phyloP scores from a whole-genome alignment of 2,888 invertebrate genomes.

The Lasioglossum vierecki region DNA sequence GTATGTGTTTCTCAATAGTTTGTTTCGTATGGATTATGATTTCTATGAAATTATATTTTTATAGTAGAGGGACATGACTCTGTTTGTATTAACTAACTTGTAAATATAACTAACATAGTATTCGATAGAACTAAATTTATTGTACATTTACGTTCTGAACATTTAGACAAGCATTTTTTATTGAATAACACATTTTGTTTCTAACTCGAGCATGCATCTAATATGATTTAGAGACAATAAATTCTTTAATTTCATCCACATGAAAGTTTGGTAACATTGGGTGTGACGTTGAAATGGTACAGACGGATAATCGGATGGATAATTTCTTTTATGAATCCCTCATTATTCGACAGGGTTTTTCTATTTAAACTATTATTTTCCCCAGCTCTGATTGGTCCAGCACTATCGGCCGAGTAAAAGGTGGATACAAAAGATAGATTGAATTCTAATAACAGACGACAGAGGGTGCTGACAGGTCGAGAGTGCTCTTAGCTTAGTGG shows the following conservation, averaged over 20 bases:
- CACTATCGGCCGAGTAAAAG: too few relatives aligned
- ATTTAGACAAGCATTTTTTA: neutral
- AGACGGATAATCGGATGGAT: too few relatives aligned
- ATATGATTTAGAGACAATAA: neutral
- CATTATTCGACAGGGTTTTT: too few relatives aligned
- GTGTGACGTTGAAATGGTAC: too few relatives aligned
- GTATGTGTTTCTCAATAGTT: neutral
- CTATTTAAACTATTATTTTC: too few relatives aligned
- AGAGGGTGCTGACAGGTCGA: neutral
- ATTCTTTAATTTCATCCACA: neutral
- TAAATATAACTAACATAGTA: conserved; percentile 35
- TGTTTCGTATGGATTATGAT: neutral
- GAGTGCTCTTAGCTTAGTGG: neutral
- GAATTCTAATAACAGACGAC: neutral
- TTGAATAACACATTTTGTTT: neutral
- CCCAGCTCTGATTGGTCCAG: too few relatives aligned
- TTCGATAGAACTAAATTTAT: neutral
- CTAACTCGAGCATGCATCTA: neutral
- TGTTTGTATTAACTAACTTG: conserved; percentile 30
- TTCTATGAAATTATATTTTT: conserved; percentile 22
- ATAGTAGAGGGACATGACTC: neutral
- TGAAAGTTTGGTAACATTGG: too few relatives aligned
- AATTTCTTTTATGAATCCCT: too few relatives aligned
- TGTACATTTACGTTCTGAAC: neutral
- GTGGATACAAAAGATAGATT: neutral